Evolutionary conservation across 2,888 invertebrate species (phyloP).

Genomic region (Eulithis prunata): DNA sequence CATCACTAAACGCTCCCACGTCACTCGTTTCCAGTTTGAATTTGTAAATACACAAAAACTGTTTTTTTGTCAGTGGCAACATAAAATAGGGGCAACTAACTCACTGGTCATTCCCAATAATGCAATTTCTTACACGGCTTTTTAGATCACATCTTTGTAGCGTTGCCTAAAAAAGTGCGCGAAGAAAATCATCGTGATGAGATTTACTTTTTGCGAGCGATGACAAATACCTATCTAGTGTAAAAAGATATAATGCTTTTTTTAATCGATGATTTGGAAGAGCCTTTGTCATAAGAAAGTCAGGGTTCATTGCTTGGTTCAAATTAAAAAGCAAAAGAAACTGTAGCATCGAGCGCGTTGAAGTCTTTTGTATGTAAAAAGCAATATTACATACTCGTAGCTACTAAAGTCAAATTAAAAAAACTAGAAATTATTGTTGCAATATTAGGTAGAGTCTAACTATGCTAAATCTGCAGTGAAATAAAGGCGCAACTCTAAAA

Average conservation of each 20-base stretch:
- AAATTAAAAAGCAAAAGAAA: no score
- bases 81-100: constrained; percentile 25
- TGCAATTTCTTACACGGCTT: constrained; percentile 19
- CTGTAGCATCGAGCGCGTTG: constrained; percentile 5
- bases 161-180: constrained; percentile 27
- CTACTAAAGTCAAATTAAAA: no score
- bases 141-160: constrained; percentile 20
- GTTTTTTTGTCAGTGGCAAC: constrained; percentile 3
- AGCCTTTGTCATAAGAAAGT: constrained; percentile 11
- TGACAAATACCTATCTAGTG: constrained; percentile 24
- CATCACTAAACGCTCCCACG: no score
- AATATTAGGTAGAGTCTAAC: no score
- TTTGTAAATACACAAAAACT: constrained; percentile 4
- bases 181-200: constrained; percentile 27
- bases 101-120: constrained; percentile 12
- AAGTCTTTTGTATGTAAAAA: constrained; percentile 11
- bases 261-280: constrained; percentile 30
- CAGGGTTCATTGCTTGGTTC: background rate
- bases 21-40: no score
- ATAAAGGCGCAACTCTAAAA: no score
- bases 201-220: constrained; percentile 37
- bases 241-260: constrained; percentile 33
- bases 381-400: no score
- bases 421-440: no score
- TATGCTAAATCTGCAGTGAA: no score